Conservation (phyloP, 2,113 vertebrate species). For the Brachyhypopomus gauderio region DNA sequence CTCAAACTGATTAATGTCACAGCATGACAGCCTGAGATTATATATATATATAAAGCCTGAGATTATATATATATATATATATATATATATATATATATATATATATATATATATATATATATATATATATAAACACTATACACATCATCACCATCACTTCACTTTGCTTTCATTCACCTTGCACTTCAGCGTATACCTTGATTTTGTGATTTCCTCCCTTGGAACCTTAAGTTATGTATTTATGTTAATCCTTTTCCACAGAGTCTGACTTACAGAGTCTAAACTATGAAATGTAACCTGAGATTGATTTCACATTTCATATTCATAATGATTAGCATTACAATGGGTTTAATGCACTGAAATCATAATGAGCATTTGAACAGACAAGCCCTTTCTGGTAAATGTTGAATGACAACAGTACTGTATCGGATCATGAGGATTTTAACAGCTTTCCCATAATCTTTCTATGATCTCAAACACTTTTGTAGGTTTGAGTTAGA, state of each 20-base stretch:
- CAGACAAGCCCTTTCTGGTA: constrained; percentile 36
- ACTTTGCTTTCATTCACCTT: background rate
- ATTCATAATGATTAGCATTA: constrained; percentile 24
- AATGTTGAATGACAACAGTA: constrained; percentile 18
- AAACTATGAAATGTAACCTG: constrained; percentile 35
- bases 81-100: too few relatives aligned
- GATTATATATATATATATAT: too few relatives aligned
- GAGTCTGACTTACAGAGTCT: constrained; percentile 11
- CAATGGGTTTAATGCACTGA: background rate
- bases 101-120: too few relatives aligned
- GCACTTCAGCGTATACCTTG: background rate
- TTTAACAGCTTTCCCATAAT: constrained; percentile 20
- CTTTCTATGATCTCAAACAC: constrained; percentile 25
- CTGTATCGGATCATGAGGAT: constrained; percentile 2
- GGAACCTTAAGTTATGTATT: constrained; percentile 17
- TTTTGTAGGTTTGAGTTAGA: constrained; percentile 18
- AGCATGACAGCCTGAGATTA: background rate
- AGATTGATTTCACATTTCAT: constrained; percentile 28
- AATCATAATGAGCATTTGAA: constrained; percentile 22
- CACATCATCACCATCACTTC: too few relatives aligned
- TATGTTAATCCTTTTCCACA: constrained; percentile 19
- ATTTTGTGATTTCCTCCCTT: constrained; percentile 1
- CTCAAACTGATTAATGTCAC: background rate
- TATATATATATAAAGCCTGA: too few relatives aligned
- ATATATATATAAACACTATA: too few relatives aligned